Conservation (phyloP, 2,797 vertebrate species). For the Hemitrygon akajei region DNA sequence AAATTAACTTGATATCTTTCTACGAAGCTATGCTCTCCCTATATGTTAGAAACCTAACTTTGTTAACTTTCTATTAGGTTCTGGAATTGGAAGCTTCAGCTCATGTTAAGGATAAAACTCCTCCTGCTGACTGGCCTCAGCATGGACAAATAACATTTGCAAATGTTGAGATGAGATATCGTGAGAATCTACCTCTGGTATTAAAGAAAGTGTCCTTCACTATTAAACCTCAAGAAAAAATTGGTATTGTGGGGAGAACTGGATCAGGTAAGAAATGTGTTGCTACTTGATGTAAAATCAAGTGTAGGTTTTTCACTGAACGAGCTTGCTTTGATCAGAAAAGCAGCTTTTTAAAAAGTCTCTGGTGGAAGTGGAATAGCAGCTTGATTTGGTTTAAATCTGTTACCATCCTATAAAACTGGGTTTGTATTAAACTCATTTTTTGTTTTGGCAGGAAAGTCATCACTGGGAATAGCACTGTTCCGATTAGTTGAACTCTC, state of each 20-base stretch:
- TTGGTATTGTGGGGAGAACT: constrained; percentile 83
- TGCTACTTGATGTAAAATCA: background rate
- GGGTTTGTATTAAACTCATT: background rate
- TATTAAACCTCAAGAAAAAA: constrained; percentile 81
- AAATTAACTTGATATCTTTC: background rate
- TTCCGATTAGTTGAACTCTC: constrained; percentile 79
- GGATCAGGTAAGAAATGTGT: constrained; percentile 68
- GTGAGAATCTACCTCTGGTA: constrained; percentile 79
- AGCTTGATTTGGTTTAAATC: background rate
- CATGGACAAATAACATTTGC: constrained; percentile 78
- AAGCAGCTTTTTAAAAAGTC: background rate
- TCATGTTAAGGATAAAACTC: constrained; percentile 74
- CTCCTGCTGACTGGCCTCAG: constrained; percentile 72
- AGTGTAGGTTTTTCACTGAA: background rate
- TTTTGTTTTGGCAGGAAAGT: constrained; percentile 67
- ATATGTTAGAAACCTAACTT: background rate
- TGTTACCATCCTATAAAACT: background rate
- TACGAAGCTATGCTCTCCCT: background rate
- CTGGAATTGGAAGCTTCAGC: constrained; percentile 83
- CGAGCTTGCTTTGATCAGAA: background rate
- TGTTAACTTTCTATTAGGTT: constrained; percentile 52
- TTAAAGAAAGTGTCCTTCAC: constrained; percentile 82
- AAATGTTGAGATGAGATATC: constrained; percentile 78
- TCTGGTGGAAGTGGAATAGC: background rate
- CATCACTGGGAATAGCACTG: constrained; percentile 78